A percentile compares a stretch with the other conserved stretches of the same genome.
These are phyloP conservation scores for Nomada ferruginata DNA, from an alignment of 2,888 invertebrate genomes.

Conservation along the genomic window DNA sequence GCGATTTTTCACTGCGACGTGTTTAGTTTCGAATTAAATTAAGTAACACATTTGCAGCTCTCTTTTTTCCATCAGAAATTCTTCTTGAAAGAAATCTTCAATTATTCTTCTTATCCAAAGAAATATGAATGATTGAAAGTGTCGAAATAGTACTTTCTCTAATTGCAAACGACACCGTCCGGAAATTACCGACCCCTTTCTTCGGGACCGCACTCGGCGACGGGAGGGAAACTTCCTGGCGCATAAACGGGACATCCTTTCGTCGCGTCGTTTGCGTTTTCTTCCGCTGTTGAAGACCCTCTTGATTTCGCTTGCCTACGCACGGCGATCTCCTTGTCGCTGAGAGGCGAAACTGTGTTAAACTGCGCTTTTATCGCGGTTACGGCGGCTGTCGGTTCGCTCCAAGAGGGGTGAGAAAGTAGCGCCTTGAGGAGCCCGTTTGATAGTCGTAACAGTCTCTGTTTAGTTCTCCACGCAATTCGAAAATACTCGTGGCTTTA, in stretches of 20 bases:
- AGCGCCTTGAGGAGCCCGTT: constrained; percentile 13
- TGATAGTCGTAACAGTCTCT: constrained; percentile 23
- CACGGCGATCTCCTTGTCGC: constrained; percentile 11
- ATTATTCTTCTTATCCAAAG: no score
- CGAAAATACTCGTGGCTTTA: no score
- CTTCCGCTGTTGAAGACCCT: constrained; percentile 12
- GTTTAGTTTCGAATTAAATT: background rate
- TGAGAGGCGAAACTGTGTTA: constrained; percentile 14
- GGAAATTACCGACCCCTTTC: constrained; percentile 40
- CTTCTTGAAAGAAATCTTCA: no score
- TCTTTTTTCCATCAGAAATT: no score
- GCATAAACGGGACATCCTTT: constrained; percentile 7
- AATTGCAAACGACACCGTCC: constrained; percentile 24
- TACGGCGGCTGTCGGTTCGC: constrained; percentile 4
- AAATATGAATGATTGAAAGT: no score
- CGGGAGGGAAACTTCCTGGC: background rate
- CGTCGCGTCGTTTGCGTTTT: constrained; percentile 21
- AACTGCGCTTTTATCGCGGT: constrained; percentile 40
- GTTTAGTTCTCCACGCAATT: background rate
- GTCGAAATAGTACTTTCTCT: no score
- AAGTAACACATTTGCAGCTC: background rate
- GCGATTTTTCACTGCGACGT: constrained; percentile 1
- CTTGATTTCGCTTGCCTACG: constrained; percentile 5
- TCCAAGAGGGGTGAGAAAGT: background rate
- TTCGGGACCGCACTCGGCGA: background rate